These are phyloP conservation scores for Cercocebus atys DNA, from an alignment of 2,113 vertebrate genomes.

Conservation along the genomic window DNA sequence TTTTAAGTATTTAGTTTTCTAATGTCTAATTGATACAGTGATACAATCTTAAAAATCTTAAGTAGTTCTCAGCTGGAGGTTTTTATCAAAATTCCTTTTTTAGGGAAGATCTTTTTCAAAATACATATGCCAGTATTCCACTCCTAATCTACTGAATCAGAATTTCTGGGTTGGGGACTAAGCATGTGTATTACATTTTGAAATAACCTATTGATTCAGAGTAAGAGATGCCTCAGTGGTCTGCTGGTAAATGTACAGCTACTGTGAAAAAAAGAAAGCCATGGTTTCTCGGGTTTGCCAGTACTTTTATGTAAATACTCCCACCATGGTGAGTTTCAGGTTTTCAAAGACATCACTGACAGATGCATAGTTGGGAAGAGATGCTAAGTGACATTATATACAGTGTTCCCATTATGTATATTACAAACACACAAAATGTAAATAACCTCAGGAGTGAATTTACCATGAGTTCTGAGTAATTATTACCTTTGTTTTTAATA, in stretches of 20 bases:
- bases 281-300: background rate
- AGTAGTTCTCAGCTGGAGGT: background rate
- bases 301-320: background rate
- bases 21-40: background rate
- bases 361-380: background rate
- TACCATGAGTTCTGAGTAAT: slow-evolving; percentile 16
- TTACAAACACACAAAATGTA: background rate
- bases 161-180: background rate
- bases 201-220: background rate
- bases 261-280: background rate
- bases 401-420: background rate
- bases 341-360: background rate
- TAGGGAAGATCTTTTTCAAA: background rate
- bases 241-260: background rate
- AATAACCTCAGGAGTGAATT: background rate
- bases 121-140: background rate
- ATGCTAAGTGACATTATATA: background rate
- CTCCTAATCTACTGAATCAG: background rate
- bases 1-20: slow-evolving; percentile 1
- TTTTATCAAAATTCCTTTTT: background rate
- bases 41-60: background rate
- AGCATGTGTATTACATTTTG: background rate
- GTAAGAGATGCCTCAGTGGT: background rate
- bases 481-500: background rate
- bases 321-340: background rate